A percentile compares a stretch with the other conserved stretches of the same genome.
phyloP scores from a whole-genome alignment of 2,888 invertebrate species.

The Cantharis lateralis region DNA sequence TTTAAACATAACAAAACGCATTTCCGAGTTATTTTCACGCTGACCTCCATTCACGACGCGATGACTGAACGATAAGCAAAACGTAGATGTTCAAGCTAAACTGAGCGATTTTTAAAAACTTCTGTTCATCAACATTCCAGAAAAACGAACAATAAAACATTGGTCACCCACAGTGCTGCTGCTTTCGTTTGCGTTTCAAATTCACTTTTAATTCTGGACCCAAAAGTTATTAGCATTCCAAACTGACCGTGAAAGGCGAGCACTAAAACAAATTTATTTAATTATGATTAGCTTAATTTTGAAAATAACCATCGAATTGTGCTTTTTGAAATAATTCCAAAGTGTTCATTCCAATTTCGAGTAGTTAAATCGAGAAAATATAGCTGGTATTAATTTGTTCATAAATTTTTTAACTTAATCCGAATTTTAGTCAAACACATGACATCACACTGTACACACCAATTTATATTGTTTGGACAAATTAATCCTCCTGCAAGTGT shows the following conservation, averaged over 20 bases:
- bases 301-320: background rate
- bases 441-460: background rate
- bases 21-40: too few species aligned
- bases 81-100: background rate
- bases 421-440: background rate
- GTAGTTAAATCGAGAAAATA: background rate
- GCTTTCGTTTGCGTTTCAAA: background rate
- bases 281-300: background rate
- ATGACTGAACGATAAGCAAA: too few species aligned
- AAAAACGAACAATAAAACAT: background rate
- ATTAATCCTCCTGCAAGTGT: slow-evolving; percentile 16
- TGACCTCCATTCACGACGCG: too few species aligned
- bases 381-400: background rate
- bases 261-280: background rate
- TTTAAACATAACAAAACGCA: too few species aligned
- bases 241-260: background rate
- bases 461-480: slow-evolving; percentile 23
- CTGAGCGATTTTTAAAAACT: too few species aligned
- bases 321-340: background rate
- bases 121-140: background rate
- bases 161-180: background rate
- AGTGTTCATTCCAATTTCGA: background rate
- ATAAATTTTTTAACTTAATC: background rate
- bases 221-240: background rate
- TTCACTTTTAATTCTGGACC: background rate